Evolutionary conservation across 2,888 invertebrate genomes (phyloP), one percentile per base, ranked within the genome.

Genomic region (Drosophila suboccidentalis): DNA sequence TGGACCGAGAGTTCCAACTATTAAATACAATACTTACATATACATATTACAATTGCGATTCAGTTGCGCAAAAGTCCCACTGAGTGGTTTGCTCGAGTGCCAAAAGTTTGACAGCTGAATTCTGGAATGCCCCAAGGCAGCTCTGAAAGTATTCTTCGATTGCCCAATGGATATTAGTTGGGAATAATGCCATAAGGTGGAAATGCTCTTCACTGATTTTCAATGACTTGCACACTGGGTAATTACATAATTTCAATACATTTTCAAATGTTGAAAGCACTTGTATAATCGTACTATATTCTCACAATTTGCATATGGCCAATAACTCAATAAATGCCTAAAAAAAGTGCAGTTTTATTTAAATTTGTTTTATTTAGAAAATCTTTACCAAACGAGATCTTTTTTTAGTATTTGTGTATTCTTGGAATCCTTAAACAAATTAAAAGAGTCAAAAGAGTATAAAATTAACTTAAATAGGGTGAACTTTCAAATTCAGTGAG

Each of bases 141-240:
- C 64, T 70, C 70, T 68, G 70, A 76, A 78, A 76, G 76, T 78
- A 74, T 78, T 78, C 70, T 57, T 78, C 62, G 79, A 76, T 76
- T 76, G 76, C 57, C 76, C 79, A 78, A 57, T 74, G 75, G 59
- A 78, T 63, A 65, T 74, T 66, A 50, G 64, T 54, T 76, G 75
- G 47, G 69, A 74, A 77, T 71, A 74, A 72, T 77, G 82, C 80
- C 82, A 87, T 79, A 87, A 87, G 82, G 82, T 71, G 9, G 36
- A 50, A 62, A 60, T 47, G 15, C 55, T 60, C 39, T 57, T 53
- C 44, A 72, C 50, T 60, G 59, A 62, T 64, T 60, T 65, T 10
- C 49, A 64, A 41, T 64, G 36, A 36, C 17, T 26, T 46, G 41
- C 54, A 29, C 34, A 10, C 19, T n/a, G 9, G 3, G 26, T 36